Evolutionary conservation across 2,113 vertebrate species (phyloP).

Genomic region (Passerina amoena): DNA sequence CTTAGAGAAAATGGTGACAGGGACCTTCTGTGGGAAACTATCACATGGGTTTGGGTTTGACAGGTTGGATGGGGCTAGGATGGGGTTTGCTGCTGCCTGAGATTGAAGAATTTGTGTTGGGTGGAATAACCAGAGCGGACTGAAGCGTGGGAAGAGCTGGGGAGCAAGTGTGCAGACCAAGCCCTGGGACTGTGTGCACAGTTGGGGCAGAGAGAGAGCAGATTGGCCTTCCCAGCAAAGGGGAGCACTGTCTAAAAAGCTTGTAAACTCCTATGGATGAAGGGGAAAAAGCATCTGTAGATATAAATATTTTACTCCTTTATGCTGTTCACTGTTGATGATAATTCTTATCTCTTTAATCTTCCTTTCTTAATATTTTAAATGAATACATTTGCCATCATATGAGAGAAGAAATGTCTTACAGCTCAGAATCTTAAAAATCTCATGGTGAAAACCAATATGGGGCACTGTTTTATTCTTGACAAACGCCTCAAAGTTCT

Average conservation of each 20-base stretch:
- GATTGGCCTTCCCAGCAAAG: not conserved
- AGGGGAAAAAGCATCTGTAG: not conserved
- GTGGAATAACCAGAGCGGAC: not conserved
- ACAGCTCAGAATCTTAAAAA: not conserved
- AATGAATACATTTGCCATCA: not conserved
- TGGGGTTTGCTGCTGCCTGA: not conserved
- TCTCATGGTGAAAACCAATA: not conserved
- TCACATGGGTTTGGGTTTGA: not conserved
- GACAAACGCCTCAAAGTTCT: not conserved
- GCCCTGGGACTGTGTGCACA: not conserved
- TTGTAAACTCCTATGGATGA: not conserved
- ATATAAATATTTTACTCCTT: not conserved
- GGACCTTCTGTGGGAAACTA: not conserved
- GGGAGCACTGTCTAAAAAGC: not conserved
- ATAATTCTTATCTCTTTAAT: not conserved
- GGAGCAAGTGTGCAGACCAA: not conserved
- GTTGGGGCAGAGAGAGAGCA: not conserved
- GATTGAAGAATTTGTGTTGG: not conserved
- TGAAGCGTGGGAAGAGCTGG: not conserved
- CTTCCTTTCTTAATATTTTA: not conserved
- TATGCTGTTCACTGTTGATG: not conserved
- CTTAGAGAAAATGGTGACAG: slow-evolving; percentile 1
- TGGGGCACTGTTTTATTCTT: not conserved
- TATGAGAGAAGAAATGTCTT: not conserved
- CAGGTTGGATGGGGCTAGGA: not conserved